A percentile compares a stretch with the other conserved stretches of the same genome.
phyloP scores from a whole-genome alignment of 2,113 vertebrate genomes.

The Tringa solitaria region DNA sequence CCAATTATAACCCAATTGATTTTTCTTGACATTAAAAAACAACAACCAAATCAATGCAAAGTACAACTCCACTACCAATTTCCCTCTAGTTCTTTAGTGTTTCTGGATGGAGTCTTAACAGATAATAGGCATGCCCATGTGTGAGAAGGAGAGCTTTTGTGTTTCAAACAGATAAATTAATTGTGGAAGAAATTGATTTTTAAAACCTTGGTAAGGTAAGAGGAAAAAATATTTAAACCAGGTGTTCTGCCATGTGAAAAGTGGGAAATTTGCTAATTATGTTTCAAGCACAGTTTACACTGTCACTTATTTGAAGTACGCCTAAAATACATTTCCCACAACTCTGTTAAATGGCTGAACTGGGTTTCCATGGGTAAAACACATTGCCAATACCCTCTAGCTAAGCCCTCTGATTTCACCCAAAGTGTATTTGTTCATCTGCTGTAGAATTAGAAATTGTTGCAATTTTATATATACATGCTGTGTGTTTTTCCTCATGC shows the following conservation, averaged over 20 bases:
- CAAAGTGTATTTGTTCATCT: background rate
- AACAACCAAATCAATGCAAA: background rate
- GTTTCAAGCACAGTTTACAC: background rate
- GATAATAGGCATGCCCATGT: background rate
- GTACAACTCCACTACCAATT: background rate
- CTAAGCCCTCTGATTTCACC: background rate
- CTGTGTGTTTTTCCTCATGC: too few species aligned
- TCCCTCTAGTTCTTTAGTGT: background rate
- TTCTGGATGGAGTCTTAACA: background rate
- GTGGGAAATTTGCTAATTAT: background rate
- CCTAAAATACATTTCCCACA: background rate
- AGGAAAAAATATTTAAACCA: background rate
- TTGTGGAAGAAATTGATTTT: background rate
- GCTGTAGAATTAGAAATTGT: background rate
- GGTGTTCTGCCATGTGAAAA: background rate
- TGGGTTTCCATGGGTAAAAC: background rate
- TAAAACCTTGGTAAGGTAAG: background rate
- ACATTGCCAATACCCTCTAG: background rate
- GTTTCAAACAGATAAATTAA: background rate
- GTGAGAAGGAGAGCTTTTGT: background rate
- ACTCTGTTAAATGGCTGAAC: background rate
- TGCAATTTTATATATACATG: background rate
- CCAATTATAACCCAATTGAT: background rate
- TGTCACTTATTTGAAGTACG: background rate
- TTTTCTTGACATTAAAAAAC: background rate